phyloP scores from a whole-genome alignment of 2,888 invertebrate species.

The Stenoptilia bipunctidactyla region DNA sequence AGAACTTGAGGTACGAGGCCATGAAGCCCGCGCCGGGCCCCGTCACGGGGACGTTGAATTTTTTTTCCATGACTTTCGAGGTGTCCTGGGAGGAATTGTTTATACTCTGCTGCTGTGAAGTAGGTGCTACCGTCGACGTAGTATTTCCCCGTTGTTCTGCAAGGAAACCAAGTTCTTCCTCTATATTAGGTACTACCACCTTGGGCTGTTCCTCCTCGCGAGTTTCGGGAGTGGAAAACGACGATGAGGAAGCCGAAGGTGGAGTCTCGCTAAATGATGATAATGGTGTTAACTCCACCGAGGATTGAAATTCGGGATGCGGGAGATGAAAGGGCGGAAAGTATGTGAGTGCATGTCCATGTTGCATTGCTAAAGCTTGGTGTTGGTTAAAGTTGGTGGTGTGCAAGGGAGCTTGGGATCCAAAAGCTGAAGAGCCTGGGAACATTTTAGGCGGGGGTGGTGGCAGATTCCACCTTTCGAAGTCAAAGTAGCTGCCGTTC shows the following conservation, averaged over 20 bases:
- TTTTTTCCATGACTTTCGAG: conserved; percentile 72
- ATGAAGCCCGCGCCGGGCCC: conserved; percentile 83
- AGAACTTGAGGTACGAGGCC: conserved; percentile 89
- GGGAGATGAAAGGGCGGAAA: conserved; percentile 82
- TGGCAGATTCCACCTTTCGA: conserved; percentile 85
- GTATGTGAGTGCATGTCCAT: conserved; percentile 80
- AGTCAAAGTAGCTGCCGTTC: conserved; percentile 82
- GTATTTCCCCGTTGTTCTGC: conserved; percentile 72
- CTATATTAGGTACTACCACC: conserved; percentile 90
- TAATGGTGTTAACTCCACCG: conserved; percentile 75
- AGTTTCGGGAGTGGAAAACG: conserved; percentile 68
- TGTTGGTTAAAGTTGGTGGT: conserved; percentile 73
- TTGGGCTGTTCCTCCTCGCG: conserved; percentile 81
- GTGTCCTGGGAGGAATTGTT: conserved; percentile 61
- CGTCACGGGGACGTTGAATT: conserved; percentile 69
- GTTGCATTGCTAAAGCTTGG: conserved; percentile 76
- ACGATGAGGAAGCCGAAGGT: conserved; percentile 70
- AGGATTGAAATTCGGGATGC: conserved; percentile 75
- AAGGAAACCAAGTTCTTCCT: conserved; percentile 88
- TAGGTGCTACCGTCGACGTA: conserved; percentile 63
- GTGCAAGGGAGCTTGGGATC: conserved; percentile 70
- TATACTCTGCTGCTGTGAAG: conserved; percentile 62
- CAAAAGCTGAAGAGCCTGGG: conserved; percentile 70
- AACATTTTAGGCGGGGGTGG: conserved; percentile 79
- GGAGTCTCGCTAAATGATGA: conserved; percentile 70